phyloP scores from a whole-genome alignment of 2,888 invertebrate species.

The Drosophila melanosoma region DNA sequence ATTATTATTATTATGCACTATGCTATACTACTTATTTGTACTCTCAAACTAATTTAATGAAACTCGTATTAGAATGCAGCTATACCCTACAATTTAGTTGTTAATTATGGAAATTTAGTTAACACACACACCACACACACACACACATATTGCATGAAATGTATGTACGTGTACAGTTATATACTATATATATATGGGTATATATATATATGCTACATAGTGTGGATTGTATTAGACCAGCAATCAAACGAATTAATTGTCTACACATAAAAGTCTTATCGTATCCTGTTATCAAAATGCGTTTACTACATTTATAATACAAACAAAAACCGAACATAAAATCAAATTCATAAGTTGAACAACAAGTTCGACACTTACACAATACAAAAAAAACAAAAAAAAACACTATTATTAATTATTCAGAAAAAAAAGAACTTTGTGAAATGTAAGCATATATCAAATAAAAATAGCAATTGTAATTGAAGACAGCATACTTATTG shows the following conservation, averaged over 20 bases:
- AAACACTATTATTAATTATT: conserved; percentile 53
- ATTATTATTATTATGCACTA: conserved; percentile 49
- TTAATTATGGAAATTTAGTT: conserved; percentile 69
- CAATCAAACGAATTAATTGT: conserved; percentile 35
- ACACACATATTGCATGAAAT: conserved; percentile 53
- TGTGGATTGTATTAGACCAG: conserved; percentile 48
- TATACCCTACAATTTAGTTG: conserved; percentile 64
- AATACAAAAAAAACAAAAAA: conserved; percentile 6
- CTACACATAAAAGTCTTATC: conserved; percentile 57
- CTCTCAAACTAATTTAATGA: conserved; percentile 71
- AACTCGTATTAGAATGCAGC: conserved; percentile 60
- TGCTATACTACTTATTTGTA: conserved; percentile 65
- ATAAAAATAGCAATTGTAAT: conserved; percentile 77
- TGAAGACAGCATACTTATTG: conserved; percentile 65
- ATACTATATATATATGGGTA: conserved; percentile 26
- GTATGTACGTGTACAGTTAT: conserved; percentile 61
- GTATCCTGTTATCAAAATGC: conserved; percentile 75
- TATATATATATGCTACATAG: conserved; percentile 34
- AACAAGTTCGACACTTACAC: conserved; percentile 17
- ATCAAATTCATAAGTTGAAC: conserved; percentile 27
- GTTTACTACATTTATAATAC: conserved; percentile 80
- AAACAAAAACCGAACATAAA: conserved; percentile 28
- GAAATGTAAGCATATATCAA: conserved; percentile 73
- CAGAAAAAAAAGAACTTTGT: conserved; percentile 49
- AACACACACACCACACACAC: conserved; percentile 40